These are phyloP conservation scores for Steinernema carpocapsae DNA, from an alignment of 2,888 invertebrate genomes.

Conservation along the genomic window DNA sequence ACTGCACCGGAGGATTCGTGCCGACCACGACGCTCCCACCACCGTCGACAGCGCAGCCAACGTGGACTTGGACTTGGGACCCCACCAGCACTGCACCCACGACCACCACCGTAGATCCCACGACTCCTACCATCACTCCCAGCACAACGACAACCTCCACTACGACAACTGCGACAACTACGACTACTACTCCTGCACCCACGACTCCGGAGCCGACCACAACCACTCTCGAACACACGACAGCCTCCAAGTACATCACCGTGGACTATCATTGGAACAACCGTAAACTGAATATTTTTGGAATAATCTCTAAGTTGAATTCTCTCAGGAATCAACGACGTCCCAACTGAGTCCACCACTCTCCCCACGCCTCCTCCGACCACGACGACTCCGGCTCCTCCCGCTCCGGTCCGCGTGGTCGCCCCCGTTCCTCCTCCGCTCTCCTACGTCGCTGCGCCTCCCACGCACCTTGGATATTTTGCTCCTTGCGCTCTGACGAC, in stretches of 20 bases:
- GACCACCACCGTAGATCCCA: neutral
- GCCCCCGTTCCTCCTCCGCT: neutral
- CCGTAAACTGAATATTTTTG: neutral
- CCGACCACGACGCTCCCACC: slow-evolving; percentile 13
- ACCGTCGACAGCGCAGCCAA: slow-evolving; percentile 34
- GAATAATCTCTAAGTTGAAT: neutral
- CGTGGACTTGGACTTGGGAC: slow-evolving; percentile 29
- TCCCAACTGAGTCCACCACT: neutral
- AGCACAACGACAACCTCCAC: slow-evolving; percentile 33
- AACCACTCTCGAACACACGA: slow-evolving; percentile 23
- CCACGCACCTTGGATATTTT: neutral
- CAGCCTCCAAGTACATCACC: slow-evolving; percentile 25
- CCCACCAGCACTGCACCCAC: slow-evolving; percentile 23
- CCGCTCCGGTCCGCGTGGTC: neutral
- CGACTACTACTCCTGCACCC: slow-evolving; percentile 27
- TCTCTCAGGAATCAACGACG: neutral
- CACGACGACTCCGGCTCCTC: neutral
- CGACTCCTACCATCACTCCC: neutral
- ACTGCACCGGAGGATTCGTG: slow-evolving; percentile 1
- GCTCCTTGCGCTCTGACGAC: neutral
- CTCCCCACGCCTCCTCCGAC: neutral
- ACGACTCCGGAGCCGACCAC: slow-evolving; percentile 15
- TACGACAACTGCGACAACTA: neutral
- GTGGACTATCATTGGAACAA: slow-evolving; percentile 27
- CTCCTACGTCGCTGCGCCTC: slow-evolving; percentile 27